Evolutionary conservation across 2,113 vertebrate species (phyloP).

Genomic region (Myrmecobius fasciatus): DNA sequence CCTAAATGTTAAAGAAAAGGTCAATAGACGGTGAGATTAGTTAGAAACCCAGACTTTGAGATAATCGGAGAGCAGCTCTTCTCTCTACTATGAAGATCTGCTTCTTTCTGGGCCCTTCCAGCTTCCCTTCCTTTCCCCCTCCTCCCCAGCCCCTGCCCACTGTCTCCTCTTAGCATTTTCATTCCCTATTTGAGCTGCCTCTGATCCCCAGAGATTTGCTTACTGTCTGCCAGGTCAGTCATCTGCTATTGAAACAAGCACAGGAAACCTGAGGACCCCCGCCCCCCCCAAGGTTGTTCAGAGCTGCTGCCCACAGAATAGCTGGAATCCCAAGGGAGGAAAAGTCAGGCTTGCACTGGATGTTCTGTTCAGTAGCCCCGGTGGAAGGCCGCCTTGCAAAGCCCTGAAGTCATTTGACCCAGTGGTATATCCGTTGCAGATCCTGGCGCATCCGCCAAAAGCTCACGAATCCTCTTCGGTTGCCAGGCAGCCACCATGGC

Average conservation of each 20-base stretch:
- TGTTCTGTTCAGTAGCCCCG: neutral
- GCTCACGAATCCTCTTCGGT: constrained; percentile 23
- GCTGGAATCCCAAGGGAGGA: constrained; percentile 20
- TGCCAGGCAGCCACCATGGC: constrained; percentile 76
- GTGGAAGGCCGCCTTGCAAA: neutral
- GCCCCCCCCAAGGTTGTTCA: constrained; percentile 34
- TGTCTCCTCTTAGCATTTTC: neutral
- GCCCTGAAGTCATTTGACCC: neutral
- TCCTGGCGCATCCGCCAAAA: constrained; percentile 60
- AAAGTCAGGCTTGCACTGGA: neutral
- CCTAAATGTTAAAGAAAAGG: constrained; percentile 8
- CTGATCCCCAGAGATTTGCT: constrained; percentile 30
- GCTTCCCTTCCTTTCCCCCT: neutral
- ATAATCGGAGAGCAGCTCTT: constrained; percentile 2
- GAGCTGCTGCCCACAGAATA: neutral
- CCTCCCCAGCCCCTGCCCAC: neutral
- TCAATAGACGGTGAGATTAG: neutral
- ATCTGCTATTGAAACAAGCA: neutral
- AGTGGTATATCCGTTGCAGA: constrained; percentile 40
- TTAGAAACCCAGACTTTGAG: constrained; percentile 30
- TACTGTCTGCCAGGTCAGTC: constrained; percentile 27
- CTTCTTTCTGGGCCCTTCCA: neutral
- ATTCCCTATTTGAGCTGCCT: neutral
- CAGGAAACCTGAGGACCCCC: constrained; percentile 48
- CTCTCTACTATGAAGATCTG: neutral